A percentile compares a stretch with the other conserved stretches of the same genome.
phyloP scores from a whole-genome alignment of 2,113 vertebrate species.

The Pagrus major region DNA sequence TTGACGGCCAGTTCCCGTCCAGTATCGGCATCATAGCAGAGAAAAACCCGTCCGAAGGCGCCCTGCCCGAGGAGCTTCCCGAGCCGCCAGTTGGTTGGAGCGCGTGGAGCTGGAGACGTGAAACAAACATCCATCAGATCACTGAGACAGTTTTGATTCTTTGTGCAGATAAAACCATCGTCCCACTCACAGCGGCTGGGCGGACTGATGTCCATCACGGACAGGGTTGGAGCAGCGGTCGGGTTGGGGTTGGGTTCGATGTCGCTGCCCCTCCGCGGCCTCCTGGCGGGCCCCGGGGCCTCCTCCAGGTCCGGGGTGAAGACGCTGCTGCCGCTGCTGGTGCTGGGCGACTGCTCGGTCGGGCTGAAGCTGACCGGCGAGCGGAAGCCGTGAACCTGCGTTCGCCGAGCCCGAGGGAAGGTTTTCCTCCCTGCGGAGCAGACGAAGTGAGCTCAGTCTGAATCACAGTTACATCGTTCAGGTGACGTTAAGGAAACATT shows the following conservation, averaged over 20 bases:
- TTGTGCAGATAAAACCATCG: neutral
- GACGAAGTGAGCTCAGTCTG: neutral
- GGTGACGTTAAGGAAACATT: neutral
- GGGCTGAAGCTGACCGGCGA: constrained; percentile 97
- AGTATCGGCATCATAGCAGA: constrained; percentile 97
- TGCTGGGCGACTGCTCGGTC: constrained; percentile 94
- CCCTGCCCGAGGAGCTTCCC: constrained; percentile 97
- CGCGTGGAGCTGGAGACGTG: constrained; percentile 90
- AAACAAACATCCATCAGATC: constrained; percentile 22
- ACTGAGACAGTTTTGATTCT: no score
- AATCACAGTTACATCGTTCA: neutral
- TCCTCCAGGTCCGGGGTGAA: constrained; percentile 95
- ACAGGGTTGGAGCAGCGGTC: constrained; percentile 83
- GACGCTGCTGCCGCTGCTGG: constrained; percentile 96
- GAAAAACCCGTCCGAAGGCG: constrained; percentile 95
- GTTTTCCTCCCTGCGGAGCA: constrained; percentile 92
- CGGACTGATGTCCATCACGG: constrained; percentile 98
- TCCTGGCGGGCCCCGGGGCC: constrained; percentile 79
- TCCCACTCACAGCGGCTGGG: constrained; percentile 94
- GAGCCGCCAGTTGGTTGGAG: constrained; percentile 97
- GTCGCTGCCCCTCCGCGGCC: constrained; percentile 91
- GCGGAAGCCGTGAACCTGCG: constrained; percentile 93
- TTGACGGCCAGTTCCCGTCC: constrained; percentile 97
- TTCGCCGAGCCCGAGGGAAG: constrained; percentile 95
- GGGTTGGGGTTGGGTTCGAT: constrained; percentile 90